Conservation (phyloP, 2,888 invertebrate species). For the Diarsia brunnea region DNA sequence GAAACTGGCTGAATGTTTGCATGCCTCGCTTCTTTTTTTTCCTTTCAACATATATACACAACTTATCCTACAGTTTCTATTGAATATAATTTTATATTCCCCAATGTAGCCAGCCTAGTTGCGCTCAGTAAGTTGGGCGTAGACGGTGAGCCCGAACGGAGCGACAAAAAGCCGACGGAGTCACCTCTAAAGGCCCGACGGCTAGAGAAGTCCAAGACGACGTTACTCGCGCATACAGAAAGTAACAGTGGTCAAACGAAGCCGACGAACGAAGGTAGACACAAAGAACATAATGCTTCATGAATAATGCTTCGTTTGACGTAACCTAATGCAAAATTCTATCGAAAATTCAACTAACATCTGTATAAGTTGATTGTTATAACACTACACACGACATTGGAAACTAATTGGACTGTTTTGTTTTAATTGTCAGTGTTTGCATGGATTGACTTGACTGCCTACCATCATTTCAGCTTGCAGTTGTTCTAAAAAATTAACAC, state of each 20-base stretch:
- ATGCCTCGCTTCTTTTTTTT: slow-evolving; percentile 82
- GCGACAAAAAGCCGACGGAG: slow-evolving; percentile 86
- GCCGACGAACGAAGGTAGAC: slow-evolving; percentile 88
- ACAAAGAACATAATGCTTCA: slow-evolving; percentile 79
- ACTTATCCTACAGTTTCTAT: slow-evolving; percentile 64
- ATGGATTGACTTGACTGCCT: slow-evolving; percentile 79
- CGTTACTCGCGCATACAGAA: slow-evolving; percentile 88
- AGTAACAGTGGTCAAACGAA: slow-evolving; percentile 89
- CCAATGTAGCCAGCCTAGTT: slow-evolving; percentile 88
- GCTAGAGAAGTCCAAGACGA: slow-evolving; percentile 89
- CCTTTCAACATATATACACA: slow-evolving; percentile 66
- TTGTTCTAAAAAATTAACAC: slow-evolving; percentile 29
- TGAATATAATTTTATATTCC: slow-evolving; percentile 72
- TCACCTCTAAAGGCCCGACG: slow-evolving; percentile 86
- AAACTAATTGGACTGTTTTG: slow-evolving; percentile 72
- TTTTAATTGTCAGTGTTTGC: slow-evolving; percentile 81
- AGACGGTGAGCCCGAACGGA: slow-evolving; percentile 85
- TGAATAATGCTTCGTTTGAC: slow-evolving; percentile 85
- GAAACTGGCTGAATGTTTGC: slow-evolving; percentile 86
- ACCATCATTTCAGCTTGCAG: slow-evolving; percentile 63
- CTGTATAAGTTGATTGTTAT: slow-evolving; percentile 62
- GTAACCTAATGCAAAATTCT: slow-evolving; percentile 84
- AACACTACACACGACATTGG: slow-evolving; percentile 68
- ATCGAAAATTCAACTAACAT: slow-evolving; percentile 71
- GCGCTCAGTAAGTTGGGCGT: slow-evolving; percentile 90